Conservation (phyloP, 2,113 vertebrate species). For the Phainopepla nitens region DNA sequence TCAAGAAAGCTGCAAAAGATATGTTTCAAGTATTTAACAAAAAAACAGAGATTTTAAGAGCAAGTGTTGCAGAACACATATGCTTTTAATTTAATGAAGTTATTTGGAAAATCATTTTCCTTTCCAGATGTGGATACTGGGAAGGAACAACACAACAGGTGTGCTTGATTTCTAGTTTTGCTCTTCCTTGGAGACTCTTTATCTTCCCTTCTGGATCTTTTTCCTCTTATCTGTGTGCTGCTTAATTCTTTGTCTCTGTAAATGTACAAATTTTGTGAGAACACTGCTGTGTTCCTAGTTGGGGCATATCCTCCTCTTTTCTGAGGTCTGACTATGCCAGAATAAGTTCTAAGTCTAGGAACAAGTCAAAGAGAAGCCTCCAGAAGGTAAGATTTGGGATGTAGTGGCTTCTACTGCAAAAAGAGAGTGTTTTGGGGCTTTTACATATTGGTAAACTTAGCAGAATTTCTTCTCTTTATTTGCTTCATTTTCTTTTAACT, state of each 20-base stretch:
- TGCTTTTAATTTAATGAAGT: background rate
- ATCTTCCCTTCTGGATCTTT: background rate
- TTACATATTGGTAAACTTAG: background rate
- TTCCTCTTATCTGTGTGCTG: background rate
- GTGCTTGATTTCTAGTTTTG: background rate
- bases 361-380: background rate
- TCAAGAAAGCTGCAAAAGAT: background rate
- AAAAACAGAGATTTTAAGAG: background rate
- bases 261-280: background rate
- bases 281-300: background rate
- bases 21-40: background rate
- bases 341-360: background rate
- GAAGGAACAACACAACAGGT: background rate
- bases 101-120: background rate
- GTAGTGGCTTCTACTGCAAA: background rate
- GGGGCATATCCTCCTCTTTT: background rate
- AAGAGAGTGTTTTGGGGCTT: rapidly evolving
- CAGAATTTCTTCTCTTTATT: background rate
- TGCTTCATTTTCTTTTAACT: background rate
- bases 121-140: background rate
- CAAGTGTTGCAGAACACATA: background rate
- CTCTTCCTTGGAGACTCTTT: background rate
- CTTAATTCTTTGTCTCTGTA: background rate
- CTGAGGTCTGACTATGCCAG: background rate
- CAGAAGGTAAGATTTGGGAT: background rate